Conservation (phyloP, 2,888 invertebrate species). For the Shargacucullia verbasci region DNA sequence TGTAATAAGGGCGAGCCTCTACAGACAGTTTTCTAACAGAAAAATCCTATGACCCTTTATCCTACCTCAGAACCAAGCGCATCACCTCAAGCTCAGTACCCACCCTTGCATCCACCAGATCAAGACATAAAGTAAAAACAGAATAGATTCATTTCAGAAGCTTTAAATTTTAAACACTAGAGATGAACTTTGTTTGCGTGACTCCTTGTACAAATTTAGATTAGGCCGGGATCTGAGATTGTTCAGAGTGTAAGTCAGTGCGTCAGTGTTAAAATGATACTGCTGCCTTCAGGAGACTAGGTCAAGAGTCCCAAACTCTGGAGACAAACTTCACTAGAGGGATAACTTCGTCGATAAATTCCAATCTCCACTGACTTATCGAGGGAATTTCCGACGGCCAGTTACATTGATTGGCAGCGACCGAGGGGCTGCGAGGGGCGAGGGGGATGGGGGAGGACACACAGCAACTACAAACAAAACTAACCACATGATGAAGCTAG, state of each 20-base stretch:
- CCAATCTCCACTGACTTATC: constrained; percentile 49
- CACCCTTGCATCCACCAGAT: too few relatives aligned
- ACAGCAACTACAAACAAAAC: constrained; percentile 24
- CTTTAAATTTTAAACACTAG: too few relatives aligned
- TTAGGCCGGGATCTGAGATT: not conserved
- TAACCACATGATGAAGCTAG: constrained; percentile 5
- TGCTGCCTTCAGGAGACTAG: constrained; percentile 16
- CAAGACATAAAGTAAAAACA: too few relatives aligned
- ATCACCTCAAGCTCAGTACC: too few relatives aligned
- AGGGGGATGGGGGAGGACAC: too few relatives aligned
- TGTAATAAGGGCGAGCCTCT: too few relatives aligned
- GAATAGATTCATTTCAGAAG: too few relatives aligned
- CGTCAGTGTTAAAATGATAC: constrained; percentile 5
- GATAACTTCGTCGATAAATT: constrained; percentile 52
- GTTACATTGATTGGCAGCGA: constrained; percentile 49
- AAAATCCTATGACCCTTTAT: too few relatives aligned
- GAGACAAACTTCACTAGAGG: constrained; percentile 24
- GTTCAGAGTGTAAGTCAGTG: not conserved
- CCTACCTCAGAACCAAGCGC: too few relatives aligned
- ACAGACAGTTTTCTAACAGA: too few relatives aligned
- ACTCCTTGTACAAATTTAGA: too few relatives aligned
- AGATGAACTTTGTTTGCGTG: too few relatives aligned
- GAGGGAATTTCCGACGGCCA: constrained; percentile 49
- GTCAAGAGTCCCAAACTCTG: constrained; percentile 26
- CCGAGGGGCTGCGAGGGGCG: constrained; percentile 2